phyloP scores from a whole-genome alignment of 2,113 vertebrate species.

The Cynocephalus volans region DNA sequence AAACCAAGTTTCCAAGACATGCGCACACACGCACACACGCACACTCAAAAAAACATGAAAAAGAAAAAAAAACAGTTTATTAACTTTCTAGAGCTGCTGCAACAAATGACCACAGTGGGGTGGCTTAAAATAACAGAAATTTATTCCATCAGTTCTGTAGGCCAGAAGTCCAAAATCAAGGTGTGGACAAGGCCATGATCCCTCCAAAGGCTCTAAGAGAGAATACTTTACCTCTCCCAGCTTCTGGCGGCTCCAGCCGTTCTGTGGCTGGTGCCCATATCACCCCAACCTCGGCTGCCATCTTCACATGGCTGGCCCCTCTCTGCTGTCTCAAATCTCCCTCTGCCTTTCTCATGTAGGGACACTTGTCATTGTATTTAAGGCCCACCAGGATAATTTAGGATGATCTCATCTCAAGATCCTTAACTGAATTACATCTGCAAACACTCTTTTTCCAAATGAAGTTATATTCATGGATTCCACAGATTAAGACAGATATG shows the following conservation, averaged over 20 bases:
- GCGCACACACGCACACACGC: no score
- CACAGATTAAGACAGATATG: neutral
- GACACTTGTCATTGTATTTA: neutral
- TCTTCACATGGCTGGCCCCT: neutral
- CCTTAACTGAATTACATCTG: neutral
- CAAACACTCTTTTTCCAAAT: neutral
- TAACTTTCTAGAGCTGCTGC: neutral
- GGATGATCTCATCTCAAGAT: neutral
- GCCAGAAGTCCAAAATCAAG: neutral
- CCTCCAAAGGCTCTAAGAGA: neutral
- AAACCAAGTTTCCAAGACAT: constrained; percentile 16
- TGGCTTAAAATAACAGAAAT: neutral
- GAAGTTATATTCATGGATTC: neutral
- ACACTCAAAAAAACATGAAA: no score
- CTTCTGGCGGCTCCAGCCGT: no score
- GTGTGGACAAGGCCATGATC: rapidly evolving
- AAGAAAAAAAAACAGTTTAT: neutral
- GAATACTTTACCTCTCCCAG: neutral
- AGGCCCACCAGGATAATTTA: neutral
- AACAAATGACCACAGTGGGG: neutral
- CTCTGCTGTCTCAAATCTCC: neutral
- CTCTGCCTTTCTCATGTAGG: neutral
- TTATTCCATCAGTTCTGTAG: neutral
- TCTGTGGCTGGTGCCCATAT: neutral
- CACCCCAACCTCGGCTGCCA: neutral